Evolutionary conservation across 1,140 invertebrate genomes (phyloP), one percentile per base, ranked within the genome.

Genomic region (Sitophilus oryzae): DNA sequence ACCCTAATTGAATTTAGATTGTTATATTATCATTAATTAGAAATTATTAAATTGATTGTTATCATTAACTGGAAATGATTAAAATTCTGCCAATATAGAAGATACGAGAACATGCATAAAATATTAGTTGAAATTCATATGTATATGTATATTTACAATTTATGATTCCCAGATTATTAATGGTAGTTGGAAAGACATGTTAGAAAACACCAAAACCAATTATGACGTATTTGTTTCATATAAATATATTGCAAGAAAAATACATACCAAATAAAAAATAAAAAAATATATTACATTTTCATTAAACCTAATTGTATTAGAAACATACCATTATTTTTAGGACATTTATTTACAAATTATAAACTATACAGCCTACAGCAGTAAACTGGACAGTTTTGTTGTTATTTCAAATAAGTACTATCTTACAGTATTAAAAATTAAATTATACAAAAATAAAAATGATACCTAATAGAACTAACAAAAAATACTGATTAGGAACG

Each of bases 191-290:
- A 30, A 30, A 4, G 16, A 23, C 42, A 30, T 23, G 20, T 25
- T 25, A 20, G 8, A 50, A 14, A 41, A 36, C 14, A 50, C 48
- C 48, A 41, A 50, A 50, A 50, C 48, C 48, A 50, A 19, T 19
- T 36, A 19, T 50, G 15, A 2, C 22, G 45, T 41, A 14, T 15
- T 21, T 18, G 16, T 41, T 50, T 30, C 21, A 36, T 36, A 50
- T 38, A 50, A 50, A 56, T 56, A 56, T 56, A 56, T 56, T 56
- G 44, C 42, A 51, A 51, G 18, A 52, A 52, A 22, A 35, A 48
- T 56, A 56, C 47, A 48, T 53, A 50, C 22, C 3, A 50, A 41
- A 8, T 41, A 47, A 22, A 54, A 56, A 43, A 46, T 49, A 57
- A 57, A 57, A 57, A 57, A 51, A 57, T 51, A 49, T 57, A 48